Conservation (phyloP, 1,140 invertebrate genomes). For the Cydia splendana region DNA sequence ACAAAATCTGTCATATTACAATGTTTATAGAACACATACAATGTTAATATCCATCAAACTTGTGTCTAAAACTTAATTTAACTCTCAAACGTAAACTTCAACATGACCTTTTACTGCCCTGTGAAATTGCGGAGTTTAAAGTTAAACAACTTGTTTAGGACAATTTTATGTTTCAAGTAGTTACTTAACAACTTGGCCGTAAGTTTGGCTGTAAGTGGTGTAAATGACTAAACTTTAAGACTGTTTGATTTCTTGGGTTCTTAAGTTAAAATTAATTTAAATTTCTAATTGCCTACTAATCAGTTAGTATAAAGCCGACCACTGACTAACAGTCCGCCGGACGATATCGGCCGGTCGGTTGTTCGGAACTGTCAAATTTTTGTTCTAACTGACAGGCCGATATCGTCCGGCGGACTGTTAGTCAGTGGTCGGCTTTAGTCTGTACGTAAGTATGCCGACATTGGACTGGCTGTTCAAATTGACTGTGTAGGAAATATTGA, state of each 20-base stretch:
- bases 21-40: neutral
- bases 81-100: slow-evolving; percentile 8
- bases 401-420: no score
- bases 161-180: slow-evolving; percentile 32
- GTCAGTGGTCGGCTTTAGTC: no score
- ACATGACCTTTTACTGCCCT: slow-evolving; percentile 27
- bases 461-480: no score
- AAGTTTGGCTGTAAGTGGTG: slow-evolving; percentile 22
- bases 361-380: no score
- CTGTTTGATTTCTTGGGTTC: slow-evolving; percentile 3
- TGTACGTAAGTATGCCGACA: no score
- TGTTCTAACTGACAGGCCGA: no score
- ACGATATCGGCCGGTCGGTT: no score
- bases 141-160: slow-evolving; percentile 29
- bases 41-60: neutral
- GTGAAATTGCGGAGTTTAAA: slow-evolving; percentile 24
- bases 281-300: neutral
- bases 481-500: no score
- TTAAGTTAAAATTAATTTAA: neutral
- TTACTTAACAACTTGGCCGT: slow-evolving; percentile 15
- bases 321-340: no score
- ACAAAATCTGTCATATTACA: no score
- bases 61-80: slow-evolving; percentile 25
- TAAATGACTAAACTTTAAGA: slow-evolving; percentile 24
- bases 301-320: no score